phyloP scores from a whole-genome alignment of 2,888 invertebrate species.

The Syritta pipiens region DNA sequence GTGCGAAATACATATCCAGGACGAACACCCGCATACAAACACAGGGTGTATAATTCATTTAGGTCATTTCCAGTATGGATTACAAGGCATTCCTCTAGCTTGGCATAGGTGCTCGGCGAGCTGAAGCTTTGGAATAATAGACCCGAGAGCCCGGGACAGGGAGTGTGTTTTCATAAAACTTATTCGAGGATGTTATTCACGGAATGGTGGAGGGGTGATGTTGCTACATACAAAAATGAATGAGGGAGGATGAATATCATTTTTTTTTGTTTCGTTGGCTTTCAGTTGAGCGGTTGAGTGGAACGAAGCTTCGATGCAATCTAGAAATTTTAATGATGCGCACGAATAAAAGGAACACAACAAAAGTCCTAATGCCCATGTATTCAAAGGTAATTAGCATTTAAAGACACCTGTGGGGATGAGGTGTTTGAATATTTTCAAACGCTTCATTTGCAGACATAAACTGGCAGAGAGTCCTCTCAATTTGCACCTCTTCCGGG shows the following conservation, averaged over 20 bases:
- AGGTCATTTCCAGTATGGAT: no score
- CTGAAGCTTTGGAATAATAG: slow-evolving; percentile 43
- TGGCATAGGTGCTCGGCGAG: slow-evolving; percentile 44
- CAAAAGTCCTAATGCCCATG: slow-evolving; percentile 1
- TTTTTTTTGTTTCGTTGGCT: no score
- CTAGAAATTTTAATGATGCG: slow-evolving; percentile 31
- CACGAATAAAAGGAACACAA: neutral
- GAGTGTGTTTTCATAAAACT: slow-evolving; percentile 31
- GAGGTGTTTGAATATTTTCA: no score
- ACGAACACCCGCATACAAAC: no score
- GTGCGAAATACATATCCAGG: no score
- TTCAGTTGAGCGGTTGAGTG: no score
- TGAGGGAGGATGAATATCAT: neutral
- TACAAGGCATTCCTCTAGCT: neutral
- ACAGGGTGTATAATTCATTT: no score
- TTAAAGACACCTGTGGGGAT: slow-evolving; percentile 1
- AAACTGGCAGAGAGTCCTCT: no score
- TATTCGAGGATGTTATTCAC: slow-evolving; percentile 40
- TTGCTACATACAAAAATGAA: slow-evolving; percentile 35
- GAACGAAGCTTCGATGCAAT: neutral
- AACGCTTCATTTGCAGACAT: no score
- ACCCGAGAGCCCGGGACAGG: slow-evolving; percentile 15
- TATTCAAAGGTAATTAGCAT: slow-evolving; percentile 26
- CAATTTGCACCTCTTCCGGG: no score
- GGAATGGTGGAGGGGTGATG: no score